Percentiles rank a stretch among this genome's conserved stretches.
Evolutionary conservation across 2,888 invertebrate genomes (phyloP).

Genomic region (Plebejus melissa): DNA sequence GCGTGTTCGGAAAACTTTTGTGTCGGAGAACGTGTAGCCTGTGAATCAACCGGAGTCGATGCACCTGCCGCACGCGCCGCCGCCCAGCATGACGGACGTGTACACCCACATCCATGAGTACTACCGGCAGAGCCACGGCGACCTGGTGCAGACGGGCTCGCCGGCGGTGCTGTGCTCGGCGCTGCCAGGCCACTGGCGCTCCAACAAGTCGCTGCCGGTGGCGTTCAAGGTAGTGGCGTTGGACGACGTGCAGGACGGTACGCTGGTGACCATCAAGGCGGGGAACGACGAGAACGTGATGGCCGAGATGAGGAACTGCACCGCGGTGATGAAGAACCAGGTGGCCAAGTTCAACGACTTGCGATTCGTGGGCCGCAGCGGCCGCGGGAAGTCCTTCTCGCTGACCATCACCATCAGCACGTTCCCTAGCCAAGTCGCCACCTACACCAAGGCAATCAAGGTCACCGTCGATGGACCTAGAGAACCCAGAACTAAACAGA

Average conservation of each 20-base stretch:
- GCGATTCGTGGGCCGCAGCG: conserved; percentile 97
- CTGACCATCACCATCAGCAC: conserved; percentile 95
- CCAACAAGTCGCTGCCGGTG: conserved; percentile 97
- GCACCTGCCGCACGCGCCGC: conserved; percentile 82
- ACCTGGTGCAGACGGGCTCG: conserved; percentile 95
- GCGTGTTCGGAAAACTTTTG: conserved; percentile 52
- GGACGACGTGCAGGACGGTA: conserved; percentile 96
- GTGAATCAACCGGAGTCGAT: conserved; percentile 71
- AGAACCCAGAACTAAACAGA: conserved; percentile 97
- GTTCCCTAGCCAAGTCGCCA: conserved; percentile 89
- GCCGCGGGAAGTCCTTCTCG: conserved; percentile 96
- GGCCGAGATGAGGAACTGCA: conserved; percentile 95
- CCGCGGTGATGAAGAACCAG: conserved; percentile 97
- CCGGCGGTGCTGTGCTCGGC: conserved; percentile 97
- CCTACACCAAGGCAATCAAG: conserved; percentile 98
- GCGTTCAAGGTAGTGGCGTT: conserved; percentile 97
- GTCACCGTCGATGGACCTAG: conserved; percentile 99
- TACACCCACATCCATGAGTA: conserved; percentile 87
- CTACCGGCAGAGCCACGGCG: conserved; percentile 93
- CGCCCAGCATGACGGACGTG: conserved; percentile 85
- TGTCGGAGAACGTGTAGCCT: conserved; percentile 63
- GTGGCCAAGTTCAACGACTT: conserved; percentile 99
- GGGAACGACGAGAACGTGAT: conserved; percentile 99
- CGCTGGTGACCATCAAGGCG: conserved; percentile 94
- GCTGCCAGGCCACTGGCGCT: conserved; percentile 97